These are phyloP conservation scores for Drosophila sturtevanti DNA, from an alignment of 1,140 invertebrate genomes.

Conservation along the genomic window DNA sequence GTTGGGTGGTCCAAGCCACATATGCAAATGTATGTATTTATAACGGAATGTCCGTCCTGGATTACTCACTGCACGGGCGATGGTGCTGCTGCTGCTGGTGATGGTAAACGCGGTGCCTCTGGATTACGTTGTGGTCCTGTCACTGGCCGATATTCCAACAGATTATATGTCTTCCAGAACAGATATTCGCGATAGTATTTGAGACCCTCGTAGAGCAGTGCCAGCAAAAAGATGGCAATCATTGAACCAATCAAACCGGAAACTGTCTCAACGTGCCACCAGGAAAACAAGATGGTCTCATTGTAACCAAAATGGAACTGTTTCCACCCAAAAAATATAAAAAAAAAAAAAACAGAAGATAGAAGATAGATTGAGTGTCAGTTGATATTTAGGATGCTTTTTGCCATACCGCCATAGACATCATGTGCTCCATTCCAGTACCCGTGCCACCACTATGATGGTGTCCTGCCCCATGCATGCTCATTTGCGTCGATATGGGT, in stretches of 20 bases:
- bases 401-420: conserved; percentile 77
- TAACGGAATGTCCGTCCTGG: too few relatives aligned
- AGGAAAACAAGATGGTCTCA: conserved; percentile 90
- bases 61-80: conserved; percentile 88
- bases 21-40: conserved; percentile 42
- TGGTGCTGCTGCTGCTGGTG: conserved; percentile 66
- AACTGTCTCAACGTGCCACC: conserved; percentile 89
- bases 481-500: conserved; percentile 24
- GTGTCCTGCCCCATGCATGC: conserved; percentile 44
- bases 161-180: conserved; percentile 92
- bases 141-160: conserved; percentile 88
- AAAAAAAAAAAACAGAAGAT: too few relatives aligned
- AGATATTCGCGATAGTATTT: conserved; percentile 95
- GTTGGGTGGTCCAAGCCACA: neutral
- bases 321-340: conserved; percentile 83
- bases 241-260: conserved; percentile 91
- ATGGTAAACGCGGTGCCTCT: conserved; percentile 64
- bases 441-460: conserved; percentile 58
- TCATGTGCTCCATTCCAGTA: conserved; percentile 79
- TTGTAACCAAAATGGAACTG: conserved; percentile 91
- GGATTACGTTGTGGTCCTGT: conserved; percentile 87
- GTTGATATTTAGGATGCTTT: neutral
- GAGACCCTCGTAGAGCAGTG: conserved; percentile 93
- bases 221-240: conserved; percentile 93
- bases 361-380: too few relatives aligned